Evolutionary conservation across 2,113 vertebrate genomes (phyloP), one percentile per base, ranked within the genome.

Genomic region (Laticauda colubrina): DNA sequence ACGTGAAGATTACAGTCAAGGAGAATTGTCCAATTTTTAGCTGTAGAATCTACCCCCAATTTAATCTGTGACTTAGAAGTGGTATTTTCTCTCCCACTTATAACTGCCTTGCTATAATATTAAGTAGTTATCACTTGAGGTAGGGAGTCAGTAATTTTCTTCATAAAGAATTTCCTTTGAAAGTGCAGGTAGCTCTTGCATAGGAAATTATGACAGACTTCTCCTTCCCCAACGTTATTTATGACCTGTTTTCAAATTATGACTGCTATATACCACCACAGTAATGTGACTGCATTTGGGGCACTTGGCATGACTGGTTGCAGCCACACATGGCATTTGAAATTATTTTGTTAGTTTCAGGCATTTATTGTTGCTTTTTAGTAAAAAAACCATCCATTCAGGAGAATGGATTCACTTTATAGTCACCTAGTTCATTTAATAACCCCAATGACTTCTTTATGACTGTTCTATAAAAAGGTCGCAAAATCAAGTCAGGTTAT

Each of bases 1-100:
- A 99, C 96, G 98, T 99, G 92, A 75, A 48, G 91, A 95, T 94
- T 96, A 96, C 95, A 94, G 97, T 97, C 94, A 97, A 95, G 94
- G 92, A 93, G 90, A 95, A 96, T 11, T 92, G 29, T 20, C 43
- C 26, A 56, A 89, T 9, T 75, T n/a, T 15, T 43, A 5, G 51
- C 9, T 89, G 64, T 45, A 61, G 88, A 51, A 93, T 29, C 64
- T 20, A 55, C 39, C 26, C 39, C 43, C 3, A 6, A 12, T 55
- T 93, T 39, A n/a, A 90, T n/a, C 39, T 39, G 7, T 51, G 24
- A 92, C 39, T 26, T 34, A 1, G 0, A 2, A 57, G 86, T 91
- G 86, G n/a, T 8, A 26, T 8, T 26, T 92, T 43, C 59, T 26
- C 86, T 3, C 0, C 24, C 11, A 61, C 53, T 43, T 89, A 61